Evolutionary conservation across 2,888 invertebrate species (phyloP).

Genomic region (Marasmarcha lunaedactyla): DNA sequence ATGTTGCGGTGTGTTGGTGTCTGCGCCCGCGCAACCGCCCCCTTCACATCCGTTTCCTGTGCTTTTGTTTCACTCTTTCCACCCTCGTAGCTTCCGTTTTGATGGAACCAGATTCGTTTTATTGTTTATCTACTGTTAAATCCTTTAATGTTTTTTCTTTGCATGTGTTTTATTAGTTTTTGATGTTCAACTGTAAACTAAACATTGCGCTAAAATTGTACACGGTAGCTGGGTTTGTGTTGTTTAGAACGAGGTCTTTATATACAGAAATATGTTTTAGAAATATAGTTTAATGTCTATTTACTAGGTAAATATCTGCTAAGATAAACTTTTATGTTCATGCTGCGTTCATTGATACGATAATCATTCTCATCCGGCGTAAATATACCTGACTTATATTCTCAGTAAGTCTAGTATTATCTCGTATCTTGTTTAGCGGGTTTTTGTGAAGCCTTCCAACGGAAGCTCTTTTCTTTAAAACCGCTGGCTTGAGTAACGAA

Average conservation of each 20-base stretch:
- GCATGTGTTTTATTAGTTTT: background rate
- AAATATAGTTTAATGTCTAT: too few relatives aligned
- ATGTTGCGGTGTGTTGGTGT: slow-evolving; percentile 14
- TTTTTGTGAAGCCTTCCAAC: slow-evolving; percentile 36
- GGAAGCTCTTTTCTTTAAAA: slow-evolving; percentile 26
- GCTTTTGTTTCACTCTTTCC: slow-evolving; percentile 30
- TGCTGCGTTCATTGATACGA: too few relatives aligned
- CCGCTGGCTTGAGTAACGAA: background rate
- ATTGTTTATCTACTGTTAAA: slow-evolving; percentile 1
- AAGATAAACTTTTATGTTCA: too few relatives aligned
- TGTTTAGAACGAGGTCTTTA: too few relatives aligned
- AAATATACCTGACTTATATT: too few relatives aligned
- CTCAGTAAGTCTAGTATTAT: slow-evolving; percentile 25
- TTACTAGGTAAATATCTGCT: too few relatives aligned
- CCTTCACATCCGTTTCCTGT: slow-evolving; percentile 55
- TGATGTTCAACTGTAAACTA: too few relatives aligned
- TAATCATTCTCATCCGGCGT: too few relatives aligned
- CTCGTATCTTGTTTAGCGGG: slow-evolving; percentile 31
- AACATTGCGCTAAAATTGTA: too few relatives aligned
- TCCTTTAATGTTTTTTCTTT: slow-evolving; percentile 1
- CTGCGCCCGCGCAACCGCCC: slow-evolving; percentile 24
- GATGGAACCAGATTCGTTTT: slow-evolving; percentile 29
- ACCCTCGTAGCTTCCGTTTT: slow-evolving; percentile 9
- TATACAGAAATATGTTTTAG: too few relatives aligned
- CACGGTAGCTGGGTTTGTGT: too few relatives aligned